A percentile compares a stretch with the other conserved stretches of the same genome.
These are phyloP conservation scores for Crepidodera aurea DNA, from an alignment of 2,888 invertebrate species.

Conservation along the genomic window DNA sequence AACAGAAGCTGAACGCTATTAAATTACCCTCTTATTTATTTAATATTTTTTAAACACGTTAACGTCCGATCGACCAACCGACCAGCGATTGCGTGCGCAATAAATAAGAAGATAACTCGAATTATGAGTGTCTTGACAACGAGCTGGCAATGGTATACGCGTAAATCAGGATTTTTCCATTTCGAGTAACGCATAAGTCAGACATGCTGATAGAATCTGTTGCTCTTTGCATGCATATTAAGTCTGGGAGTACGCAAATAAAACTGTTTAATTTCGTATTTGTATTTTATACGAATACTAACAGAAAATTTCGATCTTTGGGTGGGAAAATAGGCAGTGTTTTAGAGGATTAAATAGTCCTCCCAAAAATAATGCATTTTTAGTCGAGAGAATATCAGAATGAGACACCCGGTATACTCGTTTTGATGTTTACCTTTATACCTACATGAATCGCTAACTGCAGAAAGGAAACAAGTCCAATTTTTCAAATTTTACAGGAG, in stretches of 20 bases:
- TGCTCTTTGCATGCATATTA: constrained; percentile 29
- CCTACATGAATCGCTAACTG: too few species aligned
- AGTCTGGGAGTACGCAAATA: constrained; percentile 1
- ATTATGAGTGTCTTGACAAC: constrained; percentile 57
- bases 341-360: too few species aligned
- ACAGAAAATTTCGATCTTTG: too few species aligned
- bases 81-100: constrained; percentile 49
- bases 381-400: too few species aligned
- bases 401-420: too few species aligned
- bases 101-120: constrained; percentile 58
- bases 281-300: constrained; percentile 43
- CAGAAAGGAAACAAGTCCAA: too few species aligned
- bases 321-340: too few species aligned
- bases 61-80: constrained; percentile 20
- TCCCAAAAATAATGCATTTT: too few species aligned
- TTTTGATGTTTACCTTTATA: too few species aligned
- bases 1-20: constrained; percentile 50
- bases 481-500: too few species aligned
- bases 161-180: constrained; percentile 53
- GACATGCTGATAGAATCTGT: constrained; percentile 50
- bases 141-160: constrained; percentile 56
- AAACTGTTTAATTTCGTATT: constrained; percentile 36
- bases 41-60: constrained; percentile 29
- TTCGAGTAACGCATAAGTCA: constrained; percentile 46
- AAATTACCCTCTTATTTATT: constrained; percentile 45